A percentile compares a stretch with the other conserved stretches of the same genome.
Conservation (phyloP, 2,113 vertebrate species). For the Psilopsiagon aurifrons region DNA sequence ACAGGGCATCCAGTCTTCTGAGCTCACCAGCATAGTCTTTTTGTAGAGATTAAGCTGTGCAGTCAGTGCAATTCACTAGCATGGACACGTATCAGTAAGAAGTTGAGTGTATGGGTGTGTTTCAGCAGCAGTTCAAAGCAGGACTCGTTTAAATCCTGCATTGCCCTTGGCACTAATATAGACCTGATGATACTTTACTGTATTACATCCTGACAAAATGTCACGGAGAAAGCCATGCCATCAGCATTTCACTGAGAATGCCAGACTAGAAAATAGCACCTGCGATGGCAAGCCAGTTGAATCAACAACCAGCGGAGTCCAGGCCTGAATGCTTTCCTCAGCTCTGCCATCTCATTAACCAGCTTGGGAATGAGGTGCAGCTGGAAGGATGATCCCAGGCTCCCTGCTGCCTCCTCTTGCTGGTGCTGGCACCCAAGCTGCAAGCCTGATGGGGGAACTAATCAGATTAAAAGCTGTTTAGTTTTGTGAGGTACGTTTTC, state of each 20-base stretch:
- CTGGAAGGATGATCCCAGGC: not conserved
- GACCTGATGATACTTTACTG: not conserved
- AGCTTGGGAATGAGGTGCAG: not conserved
- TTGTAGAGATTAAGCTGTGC: not conserved
- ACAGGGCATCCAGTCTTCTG: fast-evolving
- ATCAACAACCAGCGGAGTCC: not conserved
- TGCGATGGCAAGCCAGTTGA: not conserved
- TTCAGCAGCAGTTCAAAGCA: not conserved
- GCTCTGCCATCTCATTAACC: not conserved
- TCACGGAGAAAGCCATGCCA: not conserved
- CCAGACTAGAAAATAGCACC: not conserved
- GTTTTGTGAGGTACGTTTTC: not conserved
- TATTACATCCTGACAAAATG: not conserved
- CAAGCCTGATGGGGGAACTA: not conserved
- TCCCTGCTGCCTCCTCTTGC: not conserved
- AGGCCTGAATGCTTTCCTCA: not conserved
- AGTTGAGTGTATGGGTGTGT: not conserved
- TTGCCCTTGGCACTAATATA: not conserved
- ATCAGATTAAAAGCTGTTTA: not conserved
- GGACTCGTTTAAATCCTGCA: not conserved
- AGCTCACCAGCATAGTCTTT: not conserved
- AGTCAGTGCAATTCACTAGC: not conserved
- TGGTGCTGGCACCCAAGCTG: fast-evolving
- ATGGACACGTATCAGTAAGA: not conserved
- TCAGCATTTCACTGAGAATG: not conserved